phyloP scores from a whole-genome alignment of 2,888 invertebrate genomes.

The Eristalinus aeneus region DNA sequence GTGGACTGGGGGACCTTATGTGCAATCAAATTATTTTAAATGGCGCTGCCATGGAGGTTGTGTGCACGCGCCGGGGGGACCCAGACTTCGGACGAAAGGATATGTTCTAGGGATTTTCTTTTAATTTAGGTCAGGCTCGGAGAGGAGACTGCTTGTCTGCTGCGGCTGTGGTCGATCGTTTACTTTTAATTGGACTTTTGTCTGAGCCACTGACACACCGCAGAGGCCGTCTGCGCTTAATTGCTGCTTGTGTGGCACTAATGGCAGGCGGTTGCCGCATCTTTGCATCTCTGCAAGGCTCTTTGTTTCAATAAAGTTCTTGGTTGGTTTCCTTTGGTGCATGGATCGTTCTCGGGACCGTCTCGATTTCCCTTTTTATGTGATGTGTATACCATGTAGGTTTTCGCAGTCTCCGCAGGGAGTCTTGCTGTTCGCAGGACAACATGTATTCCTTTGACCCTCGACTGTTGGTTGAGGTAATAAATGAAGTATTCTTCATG shows the following conservation, averaged over 20 bases:
- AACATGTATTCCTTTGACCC: too few relatives aligned
- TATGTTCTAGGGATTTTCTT: not conserved
- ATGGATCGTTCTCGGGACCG: too few relatives aligned
- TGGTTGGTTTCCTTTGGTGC: too few relatives aligned
- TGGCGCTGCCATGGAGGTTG: not conserved
- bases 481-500: too few relatives aligned
- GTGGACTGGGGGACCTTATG: not conserved
- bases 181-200: not conserved
- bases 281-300: too few relatives aligned
- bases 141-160: not conserved
- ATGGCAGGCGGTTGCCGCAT: too few relatives aligned
- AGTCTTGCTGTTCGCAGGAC: too few relatives aligned
- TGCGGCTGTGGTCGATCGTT: not conserved
- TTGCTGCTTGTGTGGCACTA: not conserved
- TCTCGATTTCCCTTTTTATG: too few relatives aligned
- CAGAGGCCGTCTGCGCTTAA: not conserved
- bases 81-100: not conserved
- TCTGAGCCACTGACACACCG: not conserved
- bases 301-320: too few relatives aligned
- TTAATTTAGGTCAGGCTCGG: not conserved
- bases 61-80: not conserved
- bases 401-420: too few relatives aligned
- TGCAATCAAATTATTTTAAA: not conserved
- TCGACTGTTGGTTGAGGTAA: too few relatives aligned
- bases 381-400: too few relatives aligned